Evolutionary conservation across 2,888 invertebrate genomes (phyloP).

Genomic region (Trachelus troglodyta): DNA sequence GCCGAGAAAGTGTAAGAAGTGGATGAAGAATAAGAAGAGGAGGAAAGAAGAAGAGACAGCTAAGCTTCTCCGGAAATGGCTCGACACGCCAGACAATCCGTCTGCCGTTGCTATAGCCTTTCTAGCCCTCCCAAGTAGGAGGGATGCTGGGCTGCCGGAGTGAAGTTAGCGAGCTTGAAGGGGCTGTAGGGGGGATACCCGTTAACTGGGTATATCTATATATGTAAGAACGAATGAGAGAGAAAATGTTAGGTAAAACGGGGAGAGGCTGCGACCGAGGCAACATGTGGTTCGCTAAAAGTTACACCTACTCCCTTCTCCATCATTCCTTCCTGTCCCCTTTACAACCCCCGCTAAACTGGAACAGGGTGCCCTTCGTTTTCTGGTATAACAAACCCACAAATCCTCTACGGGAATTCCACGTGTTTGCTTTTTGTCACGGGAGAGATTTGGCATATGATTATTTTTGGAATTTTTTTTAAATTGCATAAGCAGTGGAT

Average conservation of each 20-base stretch:
- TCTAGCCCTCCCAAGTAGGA: constrained; percentile 9
- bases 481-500: neutral
- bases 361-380: neutral
- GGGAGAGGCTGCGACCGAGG: constrained; percentile 28
- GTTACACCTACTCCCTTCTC: constrained; percentile 35
- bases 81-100: constrained; percentile 42
- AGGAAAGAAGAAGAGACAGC: constrained; percentile 8
- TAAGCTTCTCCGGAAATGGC: constrained; percentile 27
- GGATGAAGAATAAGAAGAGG: neutral
- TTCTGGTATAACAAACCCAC: neutral
- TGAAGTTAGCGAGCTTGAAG: neutral
- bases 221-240: constrained; percentile 8
- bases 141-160: neutral
- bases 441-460: no score
- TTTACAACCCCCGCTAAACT: neutral
- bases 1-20: neutral
- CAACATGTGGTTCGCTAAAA: constrained; percentile 52
- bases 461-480: neutral
- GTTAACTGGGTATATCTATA: neutral
- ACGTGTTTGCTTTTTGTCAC: neutral
- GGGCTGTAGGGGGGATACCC: neutral
- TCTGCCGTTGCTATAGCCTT: constrained; percentile 27
- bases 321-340: constrained; percentile 10
- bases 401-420: neutral
- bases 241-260: constrained; percentile 25